Evolutionary conservation across 2,113 vertebrate species (phyloP), one percentile per base, ranked within the genome.

Genomic region (Hippocampus abdominalis): DNA sequence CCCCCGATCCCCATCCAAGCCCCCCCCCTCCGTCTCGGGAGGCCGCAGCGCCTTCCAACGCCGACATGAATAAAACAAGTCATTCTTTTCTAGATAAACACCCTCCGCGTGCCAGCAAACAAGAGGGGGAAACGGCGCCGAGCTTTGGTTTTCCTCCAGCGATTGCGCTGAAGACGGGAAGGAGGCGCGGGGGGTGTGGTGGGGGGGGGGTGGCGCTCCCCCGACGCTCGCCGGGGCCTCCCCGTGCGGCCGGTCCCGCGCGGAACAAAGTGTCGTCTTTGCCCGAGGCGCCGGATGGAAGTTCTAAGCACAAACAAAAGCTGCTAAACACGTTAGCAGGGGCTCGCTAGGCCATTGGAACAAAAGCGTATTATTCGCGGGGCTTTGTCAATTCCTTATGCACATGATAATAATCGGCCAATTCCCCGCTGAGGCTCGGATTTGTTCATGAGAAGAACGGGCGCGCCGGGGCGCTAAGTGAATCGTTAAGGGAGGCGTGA

Each of bases 51-150:
- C 76, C 81, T 80, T 75, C 79, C 74, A 84, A 87, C 70, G 69
- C 78, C 71, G 64, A 75, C 84, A 89, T 91, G 82, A 91, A 91
- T 91, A 90, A 91, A 91, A 90, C 87, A 92, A 89, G 80, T 86
- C 89, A 83, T 90, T 90, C 85, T 89, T 88, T 86, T 84, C 86
- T 86, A 90, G 85, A 86, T 87, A 90, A 91, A 90, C 83, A 90
- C 74, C 86, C 87, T 85, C 80, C 70, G 79, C 88, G 85, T 87
- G 87, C 85, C 84, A 75, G 76, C 84, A 88, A 89, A 88, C 79
- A 79, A 81, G 76, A 77, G 78, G 60, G 77, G 79, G 77, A 71
- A 83, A 69, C 64, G 53, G 70, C 62, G 53, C 72, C 81, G 78
- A 84, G 85, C 83, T 82, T 87, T 82, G 83, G 82, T 86, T 88